Evolutionary conservation across 2,113 vertebrate genomes (phyloP).

Genomic region (Eclectus roratus): DNA sequence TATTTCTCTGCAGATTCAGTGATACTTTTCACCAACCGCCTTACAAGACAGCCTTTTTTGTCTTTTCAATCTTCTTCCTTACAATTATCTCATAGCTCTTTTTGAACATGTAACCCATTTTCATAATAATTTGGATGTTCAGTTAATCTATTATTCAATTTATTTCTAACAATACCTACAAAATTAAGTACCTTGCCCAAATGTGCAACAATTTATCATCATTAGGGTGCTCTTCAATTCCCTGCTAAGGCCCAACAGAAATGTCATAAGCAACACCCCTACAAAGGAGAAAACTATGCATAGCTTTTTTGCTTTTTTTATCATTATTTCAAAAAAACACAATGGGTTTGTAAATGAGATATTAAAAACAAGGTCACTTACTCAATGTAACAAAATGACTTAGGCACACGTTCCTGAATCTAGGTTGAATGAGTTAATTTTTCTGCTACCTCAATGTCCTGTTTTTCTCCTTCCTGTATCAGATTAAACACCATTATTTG

Average conservation of each 20-base stretch:
- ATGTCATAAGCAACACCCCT: not conserved
- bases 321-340: not conserved
- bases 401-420: not conserved
- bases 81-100: not conserved
- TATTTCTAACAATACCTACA: constrained; percentile 5
- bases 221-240: not conserved
- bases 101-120: not conserved
- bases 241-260: not conserved
- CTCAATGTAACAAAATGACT: not conserved
- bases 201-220: constrained; percentile 2
- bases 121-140: constrained; percentile 5
- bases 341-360: not conserved
- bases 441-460: not conserved
- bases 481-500: not conserved
- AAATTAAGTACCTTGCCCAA: not conserved
- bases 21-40: not conserved
- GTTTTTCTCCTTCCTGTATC: not conserved
- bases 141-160: constrained; percentile 42
- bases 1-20: not conserved
- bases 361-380: not conserved
- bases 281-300: not conserved
- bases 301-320: not conserved
- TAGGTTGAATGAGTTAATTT: not conserved
- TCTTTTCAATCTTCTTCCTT: not conserved
- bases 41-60: not conserved